Base-by-base conservation (phyloP, 2,797 vertebrate genomes). In the Oryzias dopingdopingensis region DNA sequence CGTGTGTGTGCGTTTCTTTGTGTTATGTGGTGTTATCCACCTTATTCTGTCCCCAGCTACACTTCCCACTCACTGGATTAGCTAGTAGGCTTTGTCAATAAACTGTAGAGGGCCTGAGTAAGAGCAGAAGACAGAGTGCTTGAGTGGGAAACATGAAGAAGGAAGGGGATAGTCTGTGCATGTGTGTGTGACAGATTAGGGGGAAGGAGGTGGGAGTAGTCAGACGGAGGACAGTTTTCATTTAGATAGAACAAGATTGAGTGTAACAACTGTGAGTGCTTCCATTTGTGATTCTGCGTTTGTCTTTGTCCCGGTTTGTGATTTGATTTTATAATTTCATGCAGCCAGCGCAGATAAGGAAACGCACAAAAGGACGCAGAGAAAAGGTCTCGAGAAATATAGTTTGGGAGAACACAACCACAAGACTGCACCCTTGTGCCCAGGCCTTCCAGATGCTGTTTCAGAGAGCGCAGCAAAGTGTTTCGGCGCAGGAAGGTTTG, bases 21-120 rank as follows among this genome's bases (percentile, higher is more conserved):
- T 53, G 51, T 49, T 62, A 82, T 76, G 67, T 67, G 69, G 52
- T 80, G 78, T 74, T 86, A 81, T 81, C 72, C 77, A 82, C 70
- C 73, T 79, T 75, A 77, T 81, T 81, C 75, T 60, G 62, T 78
- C 69, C 78, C 45, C 68, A 59, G 60, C 70, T 82, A 64, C 65
- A 81, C 76, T 79, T 77, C 61, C 74, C 72, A 81, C 79, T 74
- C 75, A 81, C 73, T 79, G 80, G 80, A 85, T 85, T 82, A 84
- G 59, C 67, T 52, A 49, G 69, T 79, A 64, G 61, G 76, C 65
- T 81, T 76, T 81, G 77, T 83, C 80, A 72, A 82, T 79, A 72
- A 41, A 72, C 52, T 65, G 62, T 59, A 59, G 63, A 74, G 60
- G 62, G 62, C 52, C 51, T 64, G 42, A n/a, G 45, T 48, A 46